Evolutionary conservation across 2,113 vertebrate species (phyloP), one percentile per base, ranked within the genome.

Genomic region (Bostrychus sinensis): DNA sequence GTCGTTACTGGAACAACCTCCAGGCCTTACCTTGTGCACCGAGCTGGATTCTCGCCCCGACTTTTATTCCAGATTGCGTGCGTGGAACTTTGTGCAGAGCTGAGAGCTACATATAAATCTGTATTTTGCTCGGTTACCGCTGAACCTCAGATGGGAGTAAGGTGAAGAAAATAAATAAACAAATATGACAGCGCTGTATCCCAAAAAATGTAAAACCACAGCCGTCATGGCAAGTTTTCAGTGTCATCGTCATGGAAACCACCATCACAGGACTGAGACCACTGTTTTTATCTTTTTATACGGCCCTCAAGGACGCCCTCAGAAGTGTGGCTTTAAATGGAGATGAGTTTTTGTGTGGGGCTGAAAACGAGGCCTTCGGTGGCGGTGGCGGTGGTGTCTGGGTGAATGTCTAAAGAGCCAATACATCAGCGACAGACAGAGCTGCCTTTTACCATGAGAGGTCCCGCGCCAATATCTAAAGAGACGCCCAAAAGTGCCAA

Each of bases 171-270:
- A 45, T 10, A 45, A 45, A 12, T 16, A 2, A 41, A 41, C n/a
- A 20, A 59, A 77, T 71, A 48, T 28, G 43, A 59, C 46, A 17
- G 23, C 14, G 37, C 65, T 63, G 14, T 61, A 43, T 66, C 46
- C 68, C 56, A 7, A 67, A 54, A 57, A 58, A 22, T 22, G 41
- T 67, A 59, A 55, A 55, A 70, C 56, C 73, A 59, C 28, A 48
- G 53, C 26, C 13, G 38, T 10, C n/a, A 23, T 25, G 4, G 37
- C n/a, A 14, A 63, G 42, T 56, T 56, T 58, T 54, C 56, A 36
- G 39, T 74, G 59, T 77, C 43, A 42, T 84, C 45, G 28, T 70
- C 62, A 70, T 66, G 56, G 70, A 61, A 82, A 78, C 82, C 39
- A 55, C 45, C 51, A 68, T 51, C 26, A 55, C 64, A 81, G 62